These are phyloP conservation scores for Sepioteuthis lessoniana DNA, from an alignment of 2,888 invertebrate genomes.

Conservation along the genomic window DNA sequence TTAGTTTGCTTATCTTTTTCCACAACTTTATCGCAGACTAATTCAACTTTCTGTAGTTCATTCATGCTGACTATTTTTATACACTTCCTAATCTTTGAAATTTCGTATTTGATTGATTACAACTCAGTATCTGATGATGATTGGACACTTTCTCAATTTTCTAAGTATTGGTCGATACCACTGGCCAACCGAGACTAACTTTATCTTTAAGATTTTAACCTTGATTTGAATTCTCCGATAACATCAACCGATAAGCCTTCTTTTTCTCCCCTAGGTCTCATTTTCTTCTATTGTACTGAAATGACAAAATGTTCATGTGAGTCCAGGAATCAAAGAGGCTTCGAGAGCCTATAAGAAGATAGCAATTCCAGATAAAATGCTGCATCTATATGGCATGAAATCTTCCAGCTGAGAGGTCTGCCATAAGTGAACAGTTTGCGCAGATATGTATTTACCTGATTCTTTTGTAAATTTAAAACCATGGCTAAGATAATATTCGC, in stretches of 20 bases:
- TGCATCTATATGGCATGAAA: too few relatives aligned
- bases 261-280: background rate
- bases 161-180: background rate
- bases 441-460: background rate
- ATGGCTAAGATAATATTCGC: background rate
- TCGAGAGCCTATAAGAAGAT: background rate
- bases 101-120: background rate
- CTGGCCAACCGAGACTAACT: background rate
- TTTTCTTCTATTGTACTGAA: background rate
- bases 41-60: too few relatives aligned
- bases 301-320: background rate
- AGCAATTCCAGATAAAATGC: background rate
- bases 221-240: conserved; percentile 8
- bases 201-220: conserved; percentile 33
- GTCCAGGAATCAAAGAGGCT: background rate
- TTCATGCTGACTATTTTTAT: too few relatives aligned
- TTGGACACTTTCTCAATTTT: background rate
- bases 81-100: background rate
- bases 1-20: background rate
- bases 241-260: background rate
- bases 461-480: background rate
- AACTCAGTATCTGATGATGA: background rate
- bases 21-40: too few relatives aligned
- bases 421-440: too few relatives aligned
- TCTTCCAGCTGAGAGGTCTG: background rate